These are phyloP conservation scores for Ptychadena robeensis DNA, from an alignment of 2,797 vertebrate species.

Conservation along the genomic window DNA sequence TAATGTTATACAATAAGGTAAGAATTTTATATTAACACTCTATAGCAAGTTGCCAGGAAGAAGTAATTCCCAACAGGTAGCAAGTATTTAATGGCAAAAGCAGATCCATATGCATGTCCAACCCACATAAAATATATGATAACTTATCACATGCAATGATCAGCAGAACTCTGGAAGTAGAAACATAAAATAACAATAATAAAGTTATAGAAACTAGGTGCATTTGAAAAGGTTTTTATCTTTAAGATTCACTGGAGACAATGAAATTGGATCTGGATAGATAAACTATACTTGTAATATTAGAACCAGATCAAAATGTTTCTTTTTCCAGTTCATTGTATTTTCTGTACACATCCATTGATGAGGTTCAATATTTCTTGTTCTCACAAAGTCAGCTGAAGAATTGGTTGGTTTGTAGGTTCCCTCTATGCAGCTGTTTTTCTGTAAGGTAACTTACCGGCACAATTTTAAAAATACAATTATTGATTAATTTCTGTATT, in stretches of 20 bases:
- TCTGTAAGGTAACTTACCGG: no score
- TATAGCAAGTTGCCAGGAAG: conserved; percentile 36
- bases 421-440: no score
- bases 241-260: conserved; percentile 3
- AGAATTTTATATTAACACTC: conserved; percentile 10
- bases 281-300: conserved; percentile 25
- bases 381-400: conserved; percentile 12
- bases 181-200: conserved; percentile 32
- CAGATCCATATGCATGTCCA: conserved; percentile 52
- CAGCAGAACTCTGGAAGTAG: conserved; percentile 8
- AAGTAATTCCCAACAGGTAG: conserved; percentile 54
- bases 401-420: no score
- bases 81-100: conserved; percentile 38
- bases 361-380: neutral
- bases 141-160: conserved; percentile 47
- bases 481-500: no score
- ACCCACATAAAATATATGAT: conserved; percentile 11
- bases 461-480: no score
- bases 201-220: conserved; percentile 48
- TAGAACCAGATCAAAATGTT: conserved; percentile 34
- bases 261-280: conserved; percentile 18
- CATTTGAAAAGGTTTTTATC: conserved; percentile 44
- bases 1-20: conserved; percentile 40
- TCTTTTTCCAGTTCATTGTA: conserved; percentile 10
- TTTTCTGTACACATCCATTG: neutral